These are phyloP conservation scores for Clistopyga incitator DNA, from an alignment of 2,888 invertebrate genomes.

Conservation along the genomic window DNA sequence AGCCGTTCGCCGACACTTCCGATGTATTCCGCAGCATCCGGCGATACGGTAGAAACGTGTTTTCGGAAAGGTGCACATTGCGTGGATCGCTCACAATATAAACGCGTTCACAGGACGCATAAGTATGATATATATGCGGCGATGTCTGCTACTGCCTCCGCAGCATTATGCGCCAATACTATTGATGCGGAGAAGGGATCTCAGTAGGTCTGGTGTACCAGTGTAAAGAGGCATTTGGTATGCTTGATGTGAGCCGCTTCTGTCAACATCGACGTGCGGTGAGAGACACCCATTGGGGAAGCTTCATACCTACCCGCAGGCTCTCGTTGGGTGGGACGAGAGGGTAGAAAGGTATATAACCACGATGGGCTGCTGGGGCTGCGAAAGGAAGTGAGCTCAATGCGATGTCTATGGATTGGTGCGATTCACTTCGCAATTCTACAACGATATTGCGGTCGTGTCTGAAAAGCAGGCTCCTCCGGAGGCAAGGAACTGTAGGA, in stretches of 20 bases:
- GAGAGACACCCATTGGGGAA: conserved; percentile 38
- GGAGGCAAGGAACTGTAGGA: conserved; percentile 36
- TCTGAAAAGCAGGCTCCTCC: conserved; percentile 36
- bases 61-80: not conserved
- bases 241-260: conserved; percentile 55
- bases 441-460: conserved; percentile 46
- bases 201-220: conserved; percentile 36
- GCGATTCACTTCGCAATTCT: conserved; percentile 18
- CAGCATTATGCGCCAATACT: conserved; percentile 13
- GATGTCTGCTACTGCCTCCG: not conserved
- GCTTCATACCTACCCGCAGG: not conserved
- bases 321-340: conserved; percentile 9
- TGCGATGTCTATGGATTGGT: conserved; percentile 5
- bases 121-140: not conserved
- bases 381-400: conserved; percentile 42
- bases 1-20: conserved; percentile 27
- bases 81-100: not conserved
- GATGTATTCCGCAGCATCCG: conserved; percentile 18
- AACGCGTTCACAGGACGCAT: not conserved
- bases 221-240: conserved; percentile 62
- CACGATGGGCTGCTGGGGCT: conserved; percentile 16
- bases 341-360: conserved; percentile 36
- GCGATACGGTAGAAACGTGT: conserved; percentile 20
- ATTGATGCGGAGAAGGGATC: conserved; percentile 16
- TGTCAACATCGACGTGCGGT: conserved; percentile 58